These are phyloP conservation scores for Parnassius mnemosyne DNA, from an alignment of 2,888 invertebrate genomes.

Conservation along the genomic window DNA sequence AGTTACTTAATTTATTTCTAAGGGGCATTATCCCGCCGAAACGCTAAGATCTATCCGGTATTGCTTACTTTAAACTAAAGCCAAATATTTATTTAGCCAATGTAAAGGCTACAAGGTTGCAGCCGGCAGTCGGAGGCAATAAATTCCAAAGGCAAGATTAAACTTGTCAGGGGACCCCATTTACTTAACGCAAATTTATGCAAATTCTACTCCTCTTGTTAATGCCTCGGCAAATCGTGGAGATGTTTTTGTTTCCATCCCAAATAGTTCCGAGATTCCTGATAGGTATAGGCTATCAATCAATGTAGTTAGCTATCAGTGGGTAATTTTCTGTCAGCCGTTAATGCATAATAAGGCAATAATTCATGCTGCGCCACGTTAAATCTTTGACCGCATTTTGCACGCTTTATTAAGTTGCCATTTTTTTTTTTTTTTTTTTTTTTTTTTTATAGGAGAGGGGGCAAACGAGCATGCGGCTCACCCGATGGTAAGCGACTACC, in stretches of 20 bases:
- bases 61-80: conserved; percentile 47
- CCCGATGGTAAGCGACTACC: no score
- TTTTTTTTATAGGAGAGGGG: no score
- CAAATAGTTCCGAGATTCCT: conserved; percentile 30
- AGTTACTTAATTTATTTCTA: conserved; percentile 16
- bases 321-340: conserved; percentile 9
- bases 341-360: conserved; percentile 3
- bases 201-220: conserved; percentile 70
- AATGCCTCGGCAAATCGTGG: conserved; percentile 53
- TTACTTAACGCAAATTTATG: conserved; percentile 80
- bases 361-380: background rate
- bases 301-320: conserved; percentile 14
- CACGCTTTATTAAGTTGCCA: background rate
- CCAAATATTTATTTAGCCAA: conserved; percentile 69
- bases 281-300: conserved; percentile 9
- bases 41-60: conserved; percentile 29
- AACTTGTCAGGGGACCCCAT: conserved; percentile 78
- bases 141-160: conserved; percentile 78
- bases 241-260: conserved; percentile 63
- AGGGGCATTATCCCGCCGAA: conserved; percentile 8
- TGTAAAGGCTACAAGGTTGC: conserved; percentile 62
- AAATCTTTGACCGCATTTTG: background rate
- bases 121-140: conserved; percentile 63
- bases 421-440: no score
- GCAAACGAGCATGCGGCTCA: no score